Conservation (phyloP, 2,113 vertebrate genomes). For the Greenwoodochromis staneri region DNA sequence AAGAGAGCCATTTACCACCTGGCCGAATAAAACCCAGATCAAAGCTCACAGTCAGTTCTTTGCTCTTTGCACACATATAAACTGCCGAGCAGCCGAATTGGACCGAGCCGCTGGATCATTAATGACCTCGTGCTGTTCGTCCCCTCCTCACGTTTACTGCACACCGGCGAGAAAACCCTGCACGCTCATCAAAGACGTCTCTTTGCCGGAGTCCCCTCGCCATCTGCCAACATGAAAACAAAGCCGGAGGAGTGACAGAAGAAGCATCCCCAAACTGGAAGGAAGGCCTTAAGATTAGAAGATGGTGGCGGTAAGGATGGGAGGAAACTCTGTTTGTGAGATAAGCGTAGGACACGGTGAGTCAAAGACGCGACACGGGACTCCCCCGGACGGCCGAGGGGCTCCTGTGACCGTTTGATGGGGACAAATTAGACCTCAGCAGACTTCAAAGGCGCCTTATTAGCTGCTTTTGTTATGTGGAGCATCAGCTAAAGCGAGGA, state of each 20-base stretch:
- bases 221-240: not conserved
- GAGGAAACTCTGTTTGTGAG: not conserved
- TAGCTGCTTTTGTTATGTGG: not conserved
- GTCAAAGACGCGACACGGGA: not conserved
- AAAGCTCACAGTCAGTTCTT: not conserved
- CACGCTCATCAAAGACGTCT: not conserved
- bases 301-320: not conserved
- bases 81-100: not conserved
- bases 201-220: not conserved
- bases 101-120: not conserved
- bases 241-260: not conserved
- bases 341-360: not conserved
- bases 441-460: constrained; percentile 21
- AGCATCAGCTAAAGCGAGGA: not conserved
- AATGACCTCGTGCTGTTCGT: not conserved
- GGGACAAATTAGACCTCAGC: constrained; percentile 21
- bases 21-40: not conserved
- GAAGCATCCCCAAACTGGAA: not conserved
- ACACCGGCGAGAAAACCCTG: not conserved
- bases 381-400: not conserved
- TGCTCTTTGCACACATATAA: not conserved
- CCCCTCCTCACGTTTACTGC: not conserved
- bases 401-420: not conserved
- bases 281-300: not conserved
- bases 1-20: not conserved